phyloP scores from a whole-genome alignment of 1,140 invertebrate genomes.

The Colletes gigas region DNA sequence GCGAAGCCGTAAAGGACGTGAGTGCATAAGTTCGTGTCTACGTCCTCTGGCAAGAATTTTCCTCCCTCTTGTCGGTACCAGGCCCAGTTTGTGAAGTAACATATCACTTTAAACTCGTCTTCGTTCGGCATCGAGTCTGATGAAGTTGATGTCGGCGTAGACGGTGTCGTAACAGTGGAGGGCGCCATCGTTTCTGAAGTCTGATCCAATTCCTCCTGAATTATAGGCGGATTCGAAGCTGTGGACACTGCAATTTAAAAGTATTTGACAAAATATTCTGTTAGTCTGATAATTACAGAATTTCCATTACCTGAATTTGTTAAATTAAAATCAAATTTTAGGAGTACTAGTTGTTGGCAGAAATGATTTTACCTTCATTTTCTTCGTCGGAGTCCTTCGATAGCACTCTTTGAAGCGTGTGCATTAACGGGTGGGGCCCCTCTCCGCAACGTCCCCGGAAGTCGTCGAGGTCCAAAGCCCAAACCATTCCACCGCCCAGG shows the following conservation, averaged over 20 bases:
- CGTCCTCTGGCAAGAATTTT: conserved; percentile 83
- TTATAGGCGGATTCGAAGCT: conserved; percentile 8
- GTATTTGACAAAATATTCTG: background rate
- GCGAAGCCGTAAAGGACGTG: conserved; percentile 88
- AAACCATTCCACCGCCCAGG: conserved; percentile 94
- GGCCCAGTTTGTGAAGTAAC: conserved; percentile 86
- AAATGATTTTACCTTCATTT: conserved; percentile 67
- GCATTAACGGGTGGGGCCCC: conserved; percentile 88
- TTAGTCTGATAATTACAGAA: too few species aligned
- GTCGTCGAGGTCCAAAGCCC: conserved; percentile 88
- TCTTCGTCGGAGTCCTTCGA: conserved; percentile 77
- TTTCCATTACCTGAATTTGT: too few species aligned
- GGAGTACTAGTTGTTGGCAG: too few species aligned
- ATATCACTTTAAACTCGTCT: conserved; percentile 83
- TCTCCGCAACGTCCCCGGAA: conserved; percentile 85
- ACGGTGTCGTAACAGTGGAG: background rate
- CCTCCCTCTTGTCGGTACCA: conserved; percentile 84
- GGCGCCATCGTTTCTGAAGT: conserved; percentile 52
- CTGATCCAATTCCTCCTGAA: background rate
- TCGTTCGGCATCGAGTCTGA: conserved; percentile 20
- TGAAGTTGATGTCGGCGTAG: conserved; percentile 4
- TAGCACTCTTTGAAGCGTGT: conserved; percentile 86
- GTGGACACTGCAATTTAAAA: background rate
- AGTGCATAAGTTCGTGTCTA: conserved; percentile 85
- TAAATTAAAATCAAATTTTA: too few species aligned